A percentile compares a stretch with the other conserved stretches of the same genome.
Conservation (phyloP, 1,140 invertebrate species). For the Thaumatotibia leucotreta region DNA sequence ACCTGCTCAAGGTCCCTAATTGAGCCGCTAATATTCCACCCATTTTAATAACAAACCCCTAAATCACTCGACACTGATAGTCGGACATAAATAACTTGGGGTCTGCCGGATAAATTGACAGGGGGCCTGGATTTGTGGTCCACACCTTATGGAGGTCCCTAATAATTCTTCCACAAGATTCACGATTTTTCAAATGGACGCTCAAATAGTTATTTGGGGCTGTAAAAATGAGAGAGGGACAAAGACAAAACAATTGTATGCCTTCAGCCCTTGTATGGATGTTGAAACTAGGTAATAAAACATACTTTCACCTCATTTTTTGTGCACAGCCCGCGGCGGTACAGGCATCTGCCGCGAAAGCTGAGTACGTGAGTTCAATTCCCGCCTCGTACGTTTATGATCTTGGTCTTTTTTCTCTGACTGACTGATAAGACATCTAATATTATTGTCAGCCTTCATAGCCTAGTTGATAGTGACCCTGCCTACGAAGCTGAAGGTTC, state of each 20-base stretch:
- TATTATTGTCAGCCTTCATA: too few relatives aligned
- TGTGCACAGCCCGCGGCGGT: too few relatives aligned
- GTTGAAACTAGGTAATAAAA: too few relatives aligned
- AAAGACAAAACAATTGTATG: not conserved
- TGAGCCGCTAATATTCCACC: not conserved
- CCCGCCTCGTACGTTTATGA: too few relatives aligned
- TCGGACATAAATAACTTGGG: conserved; percentile 34
- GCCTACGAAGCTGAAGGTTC: too few relatives aligned
- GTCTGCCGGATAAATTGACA: conserved; percentile 43
- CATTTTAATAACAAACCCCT: conserved; percentile 34
- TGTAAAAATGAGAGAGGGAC: conserved; percentile 17
- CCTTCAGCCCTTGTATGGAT: too few relatives aligned
- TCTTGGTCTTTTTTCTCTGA: too few relatives aligned
- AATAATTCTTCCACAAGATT: conserved; percentile 48
- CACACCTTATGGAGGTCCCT: conserved; percentile 49
- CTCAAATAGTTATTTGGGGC: conserved; percentile 30
- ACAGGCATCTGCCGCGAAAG: too few relatives aligned
- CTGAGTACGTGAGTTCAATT: too few relatives aligned
- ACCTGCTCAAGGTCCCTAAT: not conserved
- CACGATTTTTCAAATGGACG: conserved; percentile 44
- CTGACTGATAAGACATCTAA: too few relatives aligned
- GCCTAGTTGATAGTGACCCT: too few relatives aligned
- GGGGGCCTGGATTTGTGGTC: conserved; percentile 47
- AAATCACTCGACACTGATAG: conserved; percentile 35
- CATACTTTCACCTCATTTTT: too few relatives aligned